These are phyloP conservation scores for Xenotilapia longispinis DNA, from an alignment of 2,113 vertebrate genomes.

Conservation along the genomic window DNA sequence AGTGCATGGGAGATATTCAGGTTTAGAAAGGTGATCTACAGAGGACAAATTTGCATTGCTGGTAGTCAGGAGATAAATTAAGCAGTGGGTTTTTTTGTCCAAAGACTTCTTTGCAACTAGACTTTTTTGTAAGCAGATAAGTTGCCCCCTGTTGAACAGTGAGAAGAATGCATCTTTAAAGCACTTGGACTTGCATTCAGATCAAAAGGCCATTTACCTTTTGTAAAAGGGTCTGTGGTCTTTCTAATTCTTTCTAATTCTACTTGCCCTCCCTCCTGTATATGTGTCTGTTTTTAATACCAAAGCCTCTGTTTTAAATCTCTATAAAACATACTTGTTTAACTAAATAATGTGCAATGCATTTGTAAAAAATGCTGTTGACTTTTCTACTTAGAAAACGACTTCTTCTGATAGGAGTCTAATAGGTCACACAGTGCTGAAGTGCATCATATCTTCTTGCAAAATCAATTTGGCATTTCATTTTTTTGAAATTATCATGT, in stretches of 20 bases:
- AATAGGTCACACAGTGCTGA: not conserved
- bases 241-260: not conserved
- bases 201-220: not conserved
- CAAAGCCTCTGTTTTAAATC: not conserved
- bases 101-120: not conserved
- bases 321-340: not conserved
- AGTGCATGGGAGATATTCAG: no score
- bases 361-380: not conserved
- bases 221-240: not conserved
- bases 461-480: conserved; percentile 31
- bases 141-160: not conserved
- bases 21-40: no score
- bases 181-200: not conserved
- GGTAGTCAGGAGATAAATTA: not conserved
- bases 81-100: not conserved
- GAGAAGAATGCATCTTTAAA: not conserved
- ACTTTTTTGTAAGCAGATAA: not conserved
- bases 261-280: not conserved
- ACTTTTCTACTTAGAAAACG: not conserved
- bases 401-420: not conserved
- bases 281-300: not conserved
- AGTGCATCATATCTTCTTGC: conserved; percentile 6
- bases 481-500: conserved; percentile 19
- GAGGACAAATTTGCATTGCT: no score
- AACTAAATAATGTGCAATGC: not conserved